phyloP scores from a whole-genome alignment of 2,888 invertebrate species.

The Eristalinus sepulchralis region DNA sequence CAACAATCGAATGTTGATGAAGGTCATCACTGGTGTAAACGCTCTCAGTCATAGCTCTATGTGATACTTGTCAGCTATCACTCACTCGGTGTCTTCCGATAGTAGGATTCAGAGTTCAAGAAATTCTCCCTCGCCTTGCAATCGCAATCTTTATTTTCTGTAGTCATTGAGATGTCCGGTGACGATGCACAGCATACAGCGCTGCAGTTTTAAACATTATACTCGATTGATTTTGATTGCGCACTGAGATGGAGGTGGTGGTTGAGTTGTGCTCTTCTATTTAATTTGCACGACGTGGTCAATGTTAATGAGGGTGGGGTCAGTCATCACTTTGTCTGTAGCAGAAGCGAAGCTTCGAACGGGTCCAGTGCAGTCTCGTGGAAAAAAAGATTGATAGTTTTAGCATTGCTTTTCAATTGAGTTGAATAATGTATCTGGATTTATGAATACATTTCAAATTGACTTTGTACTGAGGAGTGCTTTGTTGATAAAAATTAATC shows the following conservation, averaged over 20 bases:
- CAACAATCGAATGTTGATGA: neutral
- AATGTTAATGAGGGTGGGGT: neutral
- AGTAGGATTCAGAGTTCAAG: slow-evolving; percentile 51
- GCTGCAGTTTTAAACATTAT: neutral
- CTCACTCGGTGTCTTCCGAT: neutral
- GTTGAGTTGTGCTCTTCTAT: neutral
- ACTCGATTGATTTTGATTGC: neutral
- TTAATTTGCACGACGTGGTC: slow-evolving; percentile 7
- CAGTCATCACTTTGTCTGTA: neutral
- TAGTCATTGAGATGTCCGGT: neutral
- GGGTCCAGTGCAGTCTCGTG: neutral
- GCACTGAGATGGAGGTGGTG: neutral
- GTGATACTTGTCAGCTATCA: neutral
- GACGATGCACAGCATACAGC: slow-evolving; percentile 32
- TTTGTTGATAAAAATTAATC: neutral
- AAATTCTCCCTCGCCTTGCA: slow-evolving; percentile 26
- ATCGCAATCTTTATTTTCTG: neutral
- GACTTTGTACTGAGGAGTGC: neutral
- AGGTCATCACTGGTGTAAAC: neutral
- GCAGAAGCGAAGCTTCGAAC: neutral
- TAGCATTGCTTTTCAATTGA: slow-evolving; percentile 11
- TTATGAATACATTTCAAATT: neutral
- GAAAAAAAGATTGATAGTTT: neutral
- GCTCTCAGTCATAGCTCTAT: neutral
- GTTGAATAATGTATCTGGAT: neutral